A percentile compares a stretch with the other conserved stretches of the same genome.
Conservation (phyloP, 1,140 invertebrate genomes). For the Aphelenchoides avenae region DNA sequence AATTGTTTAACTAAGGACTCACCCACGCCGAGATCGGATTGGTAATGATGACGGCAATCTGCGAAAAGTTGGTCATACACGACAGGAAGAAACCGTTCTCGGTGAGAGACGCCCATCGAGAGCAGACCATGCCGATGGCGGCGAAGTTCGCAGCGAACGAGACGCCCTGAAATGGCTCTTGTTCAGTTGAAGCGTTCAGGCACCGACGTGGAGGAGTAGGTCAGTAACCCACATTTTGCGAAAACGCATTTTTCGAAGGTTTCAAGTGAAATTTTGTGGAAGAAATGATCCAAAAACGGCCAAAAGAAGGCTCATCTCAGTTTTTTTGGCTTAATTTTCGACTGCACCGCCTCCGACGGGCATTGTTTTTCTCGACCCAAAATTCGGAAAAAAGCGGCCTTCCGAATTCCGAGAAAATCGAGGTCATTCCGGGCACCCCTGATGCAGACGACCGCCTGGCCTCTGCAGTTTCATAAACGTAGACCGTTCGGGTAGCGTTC, state of each 20-base stretch:
- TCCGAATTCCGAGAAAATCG: conserved; percentile 13
- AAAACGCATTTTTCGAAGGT: too few species aligned
- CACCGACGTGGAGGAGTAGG: too few species aligned
- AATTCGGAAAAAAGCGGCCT: conserved; percentile 7
- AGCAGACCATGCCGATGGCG: conserved; percentile 37
- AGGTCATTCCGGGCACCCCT: conserved; percentile 8
- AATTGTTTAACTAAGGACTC: conserved; percentile 13
- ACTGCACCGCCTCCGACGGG: too few species aligned
- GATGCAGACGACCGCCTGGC: conserved; percentile 9
- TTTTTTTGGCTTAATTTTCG: too few species aligned
- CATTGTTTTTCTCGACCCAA: conserved; percentile 8
- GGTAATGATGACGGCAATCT: conserved; percentile 24
- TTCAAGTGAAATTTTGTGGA: too few species aligned
- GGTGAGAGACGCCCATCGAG: conserved; percentile 33
- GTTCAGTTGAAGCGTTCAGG: too few species aligned
- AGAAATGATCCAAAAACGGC: too few species aligned
- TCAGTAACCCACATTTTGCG: too few species aligned
- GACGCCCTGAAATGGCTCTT: conserved; percentile 32
- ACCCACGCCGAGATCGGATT: conserved; percentile 25
- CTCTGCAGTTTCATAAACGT: background rate
- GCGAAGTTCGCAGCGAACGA: conserved; percentile 41
- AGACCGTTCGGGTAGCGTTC: conserved; percentile 10
- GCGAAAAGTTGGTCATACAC: conserved; percentile 25
- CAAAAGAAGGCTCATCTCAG: too few species aligned
- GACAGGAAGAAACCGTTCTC: conserved; percentile 44